These are phyloP conservation scores for Ifrita kowaldi DNA, from an alignment of 2,113 vertebrate species.

Conservation along the genomic window DNA sequence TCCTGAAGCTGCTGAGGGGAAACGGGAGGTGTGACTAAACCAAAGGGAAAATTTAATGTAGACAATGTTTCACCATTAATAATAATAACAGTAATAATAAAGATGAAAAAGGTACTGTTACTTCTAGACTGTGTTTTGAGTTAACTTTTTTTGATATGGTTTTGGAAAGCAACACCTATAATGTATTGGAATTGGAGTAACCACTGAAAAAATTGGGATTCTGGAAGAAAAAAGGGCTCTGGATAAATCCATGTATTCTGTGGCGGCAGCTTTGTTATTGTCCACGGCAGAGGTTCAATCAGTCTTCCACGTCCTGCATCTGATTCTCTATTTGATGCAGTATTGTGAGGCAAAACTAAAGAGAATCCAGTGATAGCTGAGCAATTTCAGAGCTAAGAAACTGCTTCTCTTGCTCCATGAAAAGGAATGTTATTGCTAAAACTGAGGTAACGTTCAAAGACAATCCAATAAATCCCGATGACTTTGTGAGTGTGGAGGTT, in stretches of 20 bases:
- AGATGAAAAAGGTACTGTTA: neutral
- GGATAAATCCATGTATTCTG: neutral
- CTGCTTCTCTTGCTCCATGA: neutral
- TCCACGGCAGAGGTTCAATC: neutral
- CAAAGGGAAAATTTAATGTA: neutral
- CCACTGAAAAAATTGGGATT: neutral
- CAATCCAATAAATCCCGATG: neutral
- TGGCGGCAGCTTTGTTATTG: neutral
- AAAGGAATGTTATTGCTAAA: neutral
- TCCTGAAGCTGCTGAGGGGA: neutral
- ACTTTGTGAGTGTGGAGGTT: neutral
- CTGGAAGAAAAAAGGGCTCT: neutral
- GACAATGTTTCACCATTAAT: neutral
- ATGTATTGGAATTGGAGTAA: neutral
- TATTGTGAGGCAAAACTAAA: neutral
- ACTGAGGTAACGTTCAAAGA: neutral
- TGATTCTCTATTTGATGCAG: neutral
- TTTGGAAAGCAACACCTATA: neutral
- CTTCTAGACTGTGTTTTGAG: neutral
- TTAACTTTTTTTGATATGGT: neutral
- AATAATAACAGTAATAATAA: neutral
- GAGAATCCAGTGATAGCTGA: neutral
- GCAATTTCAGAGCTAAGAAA: neutral
- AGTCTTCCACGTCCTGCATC: neutral
- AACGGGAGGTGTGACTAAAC: neutral